Conservation (phyloP, 2,888 invertebrate species). For the Chesias legatella region DNA sequence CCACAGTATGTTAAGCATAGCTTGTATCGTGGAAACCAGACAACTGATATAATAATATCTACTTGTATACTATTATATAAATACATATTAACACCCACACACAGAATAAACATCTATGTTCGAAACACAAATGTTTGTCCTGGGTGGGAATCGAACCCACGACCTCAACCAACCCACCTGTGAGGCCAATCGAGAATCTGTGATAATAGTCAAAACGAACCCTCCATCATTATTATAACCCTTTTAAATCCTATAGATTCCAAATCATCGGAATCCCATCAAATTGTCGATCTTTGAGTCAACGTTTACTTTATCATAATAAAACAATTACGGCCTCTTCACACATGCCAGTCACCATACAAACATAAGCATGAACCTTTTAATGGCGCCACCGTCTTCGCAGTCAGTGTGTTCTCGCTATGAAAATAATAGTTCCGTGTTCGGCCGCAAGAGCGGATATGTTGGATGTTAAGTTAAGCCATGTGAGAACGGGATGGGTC, state of each 20-base stretch:
- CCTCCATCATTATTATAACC: conserved; percentile 10
- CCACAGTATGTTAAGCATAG: too few species aligned
- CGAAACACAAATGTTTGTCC: too few species aligned
- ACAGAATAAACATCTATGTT: too few species aligned
- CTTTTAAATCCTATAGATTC: background rate
- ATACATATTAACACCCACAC: too few species aligned
- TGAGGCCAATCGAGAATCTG: too few species aligned
- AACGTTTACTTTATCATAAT: conserved; percentile 42
- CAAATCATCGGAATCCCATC: conserved; percentile 4
- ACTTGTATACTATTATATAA: too few species aligned
- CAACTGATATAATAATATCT: too few species aligned
- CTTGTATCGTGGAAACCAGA: too few species aligned
- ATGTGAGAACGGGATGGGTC: conserved; percentile 51
- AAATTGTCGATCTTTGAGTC: conserved; percentile 27
- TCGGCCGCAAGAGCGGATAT: conserved; percentile 5
- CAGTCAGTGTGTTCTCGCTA: background rate
- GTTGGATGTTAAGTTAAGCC: conserved; percentile 18
- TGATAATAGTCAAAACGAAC: background rate
- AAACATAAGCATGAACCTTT: background rate
- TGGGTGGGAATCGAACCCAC: too few species aligned
- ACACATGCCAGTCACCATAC: conserved; percentile 34
- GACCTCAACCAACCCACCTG: too few species aligned
- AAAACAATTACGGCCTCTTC: conserved; percentile 43
- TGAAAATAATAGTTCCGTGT: conserved; percentile 5
- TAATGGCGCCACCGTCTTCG: conserved; percentile 9